Percentiles rank a stretch among this genome's conserved stretches.
Conservation (phyloP, 2,113 vertebrate genomes). For the Tachysurus vachellii region DNA sequence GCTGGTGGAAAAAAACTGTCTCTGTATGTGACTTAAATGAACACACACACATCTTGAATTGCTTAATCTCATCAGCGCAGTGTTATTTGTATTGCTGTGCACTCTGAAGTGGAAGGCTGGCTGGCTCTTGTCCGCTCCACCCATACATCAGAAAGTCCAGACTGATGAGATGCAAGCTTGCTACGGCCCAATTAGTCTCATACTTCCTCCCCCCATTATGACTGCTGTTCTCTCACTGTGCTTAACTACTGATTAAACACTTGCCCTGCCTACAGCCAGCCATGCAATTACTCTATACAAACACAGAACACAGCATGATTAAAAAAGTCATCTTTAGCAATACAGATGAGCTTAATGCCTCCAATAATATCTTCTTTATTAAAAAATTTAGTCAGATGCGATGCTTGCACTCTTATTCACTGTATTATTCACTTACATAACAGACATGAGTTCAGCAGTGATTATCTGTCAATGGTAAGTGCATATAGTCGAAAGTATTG, state of each 20-base stretch:
- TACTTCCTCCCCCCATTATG: conserved; percentile 57
- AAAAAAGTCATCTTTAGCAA: not conserved
- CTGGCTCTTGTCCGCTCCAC: conserved; percentile 60
- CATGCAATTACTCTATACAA: conserved; percentile 23
- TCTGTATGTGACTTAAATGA: conserved; percentile 57
- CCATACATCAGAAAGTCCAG: conserved; percentile 62
- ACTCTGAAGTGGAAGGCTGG: conserved; percentile 66
- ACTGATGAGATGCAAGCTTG: conserved; percentile 50
- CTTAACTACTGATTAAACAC: conserved; percentile 48
- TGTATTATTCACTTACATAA: not conserved
- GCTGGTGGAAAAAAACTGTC: conserved; percentile 39
- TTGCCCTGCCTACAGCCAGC: conserved; percentile 16
- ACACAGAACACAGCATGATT: not conserved
- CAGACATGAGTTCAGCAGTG: not conserved
- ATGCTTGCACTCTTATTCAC: not conserved
- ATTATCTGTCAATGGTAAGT: conserved; percentile 6
- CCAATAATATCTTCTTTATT: conserved; percentile 3
- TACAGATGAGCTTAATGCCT: not conserved
- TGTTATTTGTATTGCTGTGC: conserved; percentile 56
- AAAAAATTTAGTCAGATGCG: not conserved
- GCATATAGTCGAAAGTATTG: not conserved
- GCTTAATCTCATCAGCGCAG: conserved; percentile 71
- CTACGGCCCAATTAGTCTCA: conserved; percentile 60
- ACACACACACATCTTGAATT: conserved; percentile 71
- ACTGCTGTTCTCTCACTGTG: conserved; percentile 33